phyloP scores from a whole-genome alignment of 2,797 vertebrate species.

The Pseudochirops cupreus region DNA sequence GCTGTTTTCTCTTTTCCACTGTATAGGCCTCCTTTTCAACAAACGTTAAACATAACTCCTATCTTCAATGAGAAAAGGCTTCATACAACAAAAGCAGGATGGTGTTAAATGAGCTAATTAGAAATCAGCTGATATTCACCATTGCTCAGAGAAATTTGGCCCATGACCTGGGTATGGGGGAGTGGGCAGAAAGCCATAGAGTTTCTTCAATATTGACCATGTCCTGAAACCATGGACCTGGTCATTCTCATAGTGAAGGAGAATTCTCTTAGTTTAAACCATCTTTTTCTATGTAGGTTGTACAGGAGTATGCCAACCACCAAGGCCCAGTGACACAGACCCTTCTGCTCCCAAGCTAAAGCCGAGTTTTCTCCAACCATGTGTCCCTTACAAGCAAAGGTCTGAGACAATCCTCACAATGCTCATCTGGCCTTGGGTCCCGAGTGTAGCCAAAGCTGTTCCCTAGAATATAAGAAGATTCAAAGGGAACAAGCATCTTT shows the following conservation, averaged over 20 bases:
- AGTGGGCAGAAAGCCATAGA: background rate
- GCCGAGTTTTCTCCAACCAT: background rate
- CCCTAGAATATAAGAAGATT: background rate
- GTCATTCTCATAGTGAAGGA: background rate
- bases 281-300: background rate
- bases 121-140: background rate
- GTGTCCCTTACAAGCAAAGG: background rate
- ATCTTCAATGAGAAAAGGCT: background rate
- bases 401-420: accelerated
- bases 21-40: constrained; percentile 42
- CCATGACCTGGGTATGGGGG: accelerated
- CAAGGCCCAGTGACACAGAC: background rate
- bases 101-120: background rate
- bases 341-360: background rate
- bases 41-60: constrained; percentile 30
- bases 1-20: constrained; percentile 29
- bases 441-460: background rate
- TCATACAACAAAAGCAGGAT: background rate
- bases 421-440: background rate
- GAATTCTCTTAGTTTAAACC: background rate
- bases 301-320: background rate
- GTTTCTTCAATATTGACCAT: background rate
- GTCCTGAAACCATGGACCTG: background rate
- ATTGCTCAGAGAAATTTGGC: background rate
- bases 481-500: background rate